These are phyloP conservation scores for Poecilia velifera DNA, from an alignment of 2,797 vertebrate genomes.

Conservation along the genomic window DNA sequence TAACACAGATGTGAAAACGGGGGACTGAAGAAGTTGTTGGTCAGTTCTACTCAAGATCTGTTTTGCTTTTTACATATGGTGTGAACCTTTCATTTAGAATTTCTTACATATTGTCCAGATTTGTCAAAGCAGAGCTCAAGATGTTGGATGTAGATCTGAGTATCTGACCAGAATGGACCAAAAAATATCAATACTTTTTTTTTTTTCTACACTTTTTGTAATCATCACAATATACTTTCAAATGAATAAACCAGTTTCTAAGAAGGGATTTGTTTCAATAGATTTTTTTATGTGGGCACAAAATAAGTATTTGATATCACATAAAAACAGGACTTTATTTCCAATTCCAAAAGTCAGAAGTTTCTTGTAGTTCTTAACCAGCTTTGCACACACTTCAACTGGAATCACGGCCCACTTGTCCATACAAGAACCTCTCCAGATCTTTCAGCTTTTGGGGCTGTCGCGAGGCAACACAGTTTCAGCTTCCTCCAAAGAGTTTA, in stretches of 20 bases:
- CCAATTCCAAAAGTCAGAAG: neutral
- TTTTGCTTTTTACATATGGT: neutral
- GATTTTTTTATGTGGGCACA: too few relatives aligned
- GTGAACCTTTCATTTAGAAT: neutral
- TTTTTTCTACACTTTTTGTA: neutral
- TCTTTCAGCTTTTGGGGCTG: neutral
- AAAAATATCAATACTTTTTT: neutral
- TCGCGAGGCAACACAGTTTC: neutral
- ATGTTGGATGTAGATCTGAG: neutral
- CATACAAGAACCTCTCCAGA: neutral
- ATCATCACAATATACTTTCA: neutral
- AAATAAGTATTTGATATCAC: neutral
- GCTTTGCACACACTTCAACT: neutral
- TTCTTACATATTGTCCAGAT: neutral
- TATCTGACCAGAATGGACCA: neutral
- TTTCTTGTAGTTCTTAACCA: neutral
- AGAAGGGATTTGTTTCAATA: neutral
- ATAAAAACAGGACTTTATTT: neutral
- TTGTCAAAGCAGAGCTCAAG: neutral
- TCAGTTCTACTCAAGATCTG: neutral
- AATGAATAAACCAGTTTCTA: neutral
- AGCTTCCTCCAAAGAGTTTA: neutral
- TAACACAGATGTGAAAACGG: conserved; percentile 21
- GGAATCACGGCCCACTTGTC: neutral
- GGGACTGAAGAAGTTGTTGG: neutral